Base-by-base conservation (phyloP, 2,888 invertebrate genomes). In the Phasia obesa region DNA sequence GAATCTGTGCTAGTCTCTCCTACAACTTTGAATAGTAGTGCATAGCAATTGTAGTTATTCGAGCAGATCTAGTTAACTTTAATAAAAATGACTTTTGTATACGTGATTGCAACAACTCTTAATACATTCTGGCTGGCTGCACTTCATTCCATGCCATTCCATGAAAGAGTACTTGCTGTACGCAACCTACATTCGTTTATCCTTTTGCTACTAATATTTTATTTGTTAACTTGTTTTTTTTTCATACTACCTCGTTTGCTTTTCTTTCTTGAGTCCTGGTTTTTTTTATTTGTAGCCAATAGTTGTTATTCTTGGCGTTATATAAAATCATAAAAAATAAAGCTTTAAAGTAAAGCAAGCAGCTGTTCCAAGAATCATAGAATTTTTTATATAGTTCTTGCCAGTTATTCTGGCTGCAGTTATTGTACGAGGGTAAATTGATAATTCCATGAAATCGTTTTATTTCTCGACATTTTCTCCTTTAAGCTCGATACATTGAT, bases 41-140 rank as follows among this genome's bases (percentile, higher is more conserved):
- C 57, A 57, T 69, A 31, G 62, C 69, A 57, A 59, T 77, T 57
- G 53, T 57, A 73, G 77, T 78, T 82, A 62, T 82, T 82, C 77
- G 73, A 82, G 49, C 62, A 69, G 64, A 74, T 82, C 78, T 74
- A 78, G 78, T 78, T 78, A 83, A 83, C 78, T 83, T 83, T 78
- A 83, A 83, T 79, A 78, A 83, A 78, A 83, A 75, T 79, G 74
- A 75, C 78, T 78, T 78, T 74, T 78, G 23, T 70, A 70, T 75
- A 83, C 82, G 82, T 83, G 82, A 75, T 70, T 78, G 74, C 27
- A 49, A 59, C n/a, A 35, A 69, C 25, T 35, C 51, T 19, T 51
- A 38, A 71, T 53, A 60, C 59, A 47, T 17, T 35, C 55, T 47
- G 44, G 44, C 53, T 73, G 21, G 21, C 42, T 53, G 42, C 19